Evolutionary conservation across 1,140 invertebrate species (phyloP).

Genomic region (Achroia grisella): DNA sequence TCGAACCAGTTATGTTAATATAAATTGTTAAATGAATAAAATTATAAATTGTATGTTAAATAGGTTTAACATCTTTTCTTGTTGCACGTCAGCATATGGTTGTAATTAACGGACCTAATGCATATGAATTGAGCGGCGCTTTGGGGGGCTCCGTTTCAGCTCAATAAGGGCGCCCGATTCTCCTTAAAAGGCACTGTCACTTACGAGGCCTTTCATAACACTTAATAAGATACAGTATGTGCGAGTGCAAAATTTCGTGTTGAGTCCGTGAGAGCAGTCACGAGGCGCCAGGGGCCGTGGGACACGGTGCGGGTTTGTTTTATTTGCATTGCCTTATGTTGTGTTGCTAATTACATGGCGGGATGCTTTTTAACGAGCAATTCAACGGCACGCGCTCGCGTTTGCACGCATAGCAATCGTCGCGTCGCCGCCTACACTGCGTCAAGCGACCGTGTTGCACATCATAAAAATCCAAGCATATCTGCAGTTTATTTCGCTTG

Average conservation of each 20-base stretch:
- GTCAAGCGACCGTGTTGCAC: not conserved
- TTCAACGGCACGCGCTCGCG: slow-evolving; percentile 48
- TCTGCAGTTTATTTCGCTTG: too few species aligned
- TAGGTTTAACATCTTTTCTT: too few species aligned
- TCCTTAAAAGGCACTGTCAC: slow-evolving; percentile 57
- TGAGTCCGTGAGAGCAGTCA: slow-evolving; percentile 59
- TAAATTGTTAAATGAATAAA: too few species aligned
- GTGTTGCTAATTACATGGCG: slow-evolving; percentile 56
- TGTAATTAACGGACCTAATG: too few species aligned
- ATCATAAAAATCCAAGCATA: not conserved
- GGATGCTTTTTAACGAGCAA: slow-evolving; percentile 59
- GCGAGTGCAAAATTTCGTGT: slow-evolving; percentile 63
- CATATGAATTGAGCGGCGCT: not conserved
- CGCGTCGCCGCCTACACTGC: slow-evolving; percentile 7
- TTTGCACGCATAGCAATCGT: slow-evolving; percentile 16
- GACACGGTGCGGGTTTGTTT: slow-evolving; percentile 46
- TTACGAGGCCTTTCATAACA: slow-evolving; percentile 63
- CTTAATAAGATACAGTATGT: slow-evolving; percentile 63
- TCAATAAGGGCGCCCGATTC: slow-evolving; percentile 36
- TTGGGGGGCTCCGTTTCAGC: slow-evolving; percentile 4
- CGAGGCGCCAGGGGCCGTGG: slow-evolving; percentile 53
- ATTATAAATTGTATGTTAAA: too few species aligned
- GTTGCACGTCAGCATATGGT: too few species aligned
- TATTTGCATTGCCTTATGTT: slow-evolving; percentile 37
- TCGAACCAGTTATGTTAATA: too few species aligned